Conservation (phyloP, 2,888 invertebrate species). For the Synanthedon formicaeformis region DNA sequence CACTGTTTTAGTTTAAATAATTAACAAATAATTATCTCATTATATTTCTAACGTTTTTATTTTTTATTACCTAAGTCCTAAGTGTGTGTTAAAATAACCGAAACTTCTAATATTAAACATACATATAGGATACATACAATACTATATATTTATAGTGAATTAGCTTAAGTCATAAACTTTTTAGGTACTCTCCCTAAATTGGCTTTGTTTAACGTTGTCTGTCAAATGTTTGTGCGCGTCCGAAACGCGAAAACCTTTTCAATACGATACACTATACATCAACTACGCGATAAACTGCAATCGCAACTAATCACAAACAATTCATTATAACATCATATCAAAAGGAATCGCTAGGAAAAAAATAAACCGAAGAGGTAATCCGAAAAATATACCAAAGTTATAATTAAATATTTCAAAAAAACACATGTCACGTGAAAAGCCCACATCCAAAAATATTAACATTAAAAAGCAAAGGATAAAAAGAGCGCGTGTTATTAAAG, state of each 20-base stretch:
- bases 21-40: conserved; percentile 68
- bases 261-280: conserved; percentile 9
- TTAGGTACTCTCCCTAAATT: conserved; percentile 63
- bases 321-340: conserved; percentile 23
- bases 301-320: conserved; percentile 16
- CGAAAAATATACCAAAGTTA: conserved; percentile 12
- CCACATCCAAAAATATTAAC: conserved; percentile 53
- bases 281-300: conserved; percentile 21
- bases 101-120: conserved; percentile 69
- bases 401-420: conserved; percentile 27
- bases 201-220: conserved; percentile 62
- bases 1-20: conserved; percentile 63
- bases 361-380: neutral
- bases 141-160: conserved; percentile 67
- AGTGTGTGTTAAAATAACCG: conserved; percentile 68
- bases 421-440: conserved; percentile 45
- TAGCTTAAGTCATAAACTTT: conserved; percentile 69
- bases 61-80: conserved; percentile 43
- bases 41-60: conserved; percentile 58
- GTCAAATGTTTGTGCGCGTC: conserved; percentile 46
- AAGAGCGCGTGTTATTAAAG: conserved; percentile 1
- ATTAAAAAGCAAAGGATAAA: conserved; percentile 43
- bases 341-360: conserved; percentile 49
- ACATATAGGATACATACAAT: conserved; percentile 70
- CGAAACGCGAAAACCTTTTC: conserved; percentile 13